Conservation (phyloP, 2,797 vertebrate species). For the Podargus strigoides region DNA sequence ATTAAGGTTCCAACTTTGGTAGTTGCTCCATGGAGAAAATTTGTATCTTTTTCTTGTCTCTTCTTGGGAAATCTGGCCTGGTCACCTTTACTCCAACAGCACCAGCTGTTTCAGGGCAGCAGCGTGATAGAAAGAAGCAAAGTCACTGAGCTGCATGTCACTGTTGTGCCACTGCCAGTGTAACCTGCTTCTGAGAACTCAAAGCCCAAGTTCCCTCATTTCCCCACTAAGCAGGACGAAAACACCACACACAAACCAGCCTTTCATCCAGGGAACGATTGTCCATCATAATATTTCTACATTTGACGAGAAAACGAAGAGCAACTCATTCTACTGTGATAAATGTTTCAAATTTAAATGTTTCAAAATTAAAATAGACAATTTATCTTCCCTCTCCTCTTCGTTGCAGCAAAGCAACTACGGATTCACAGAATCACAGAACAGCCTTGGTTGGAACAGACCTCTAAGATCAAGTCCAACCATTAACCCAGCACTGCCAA, state of each 20-base stretch:
- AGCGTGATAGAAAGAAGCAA: not conserved
- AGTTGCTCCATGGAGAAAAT: not conserved
- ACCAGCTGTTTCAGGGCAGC: not conserved
- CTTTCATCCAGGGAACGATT: not conserved
- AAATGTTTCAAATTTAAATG: not conserved
- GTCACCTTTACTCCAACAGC: not conserved
- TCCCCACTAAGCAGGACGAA: not conserved
- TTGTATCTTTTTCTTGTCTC: not conserved
- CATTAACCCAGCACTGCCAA: too few relatives aligned
- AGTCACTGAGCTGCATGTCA: not conserved
- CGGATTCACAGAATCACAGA: too few relatives aligned
- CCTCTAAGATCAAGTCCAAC: too few relatives aligned
- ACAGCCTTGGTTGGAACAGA: too few relatives aligned
- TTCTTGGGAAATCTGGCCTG: not conserved
- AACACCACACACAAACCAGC: not conserved
- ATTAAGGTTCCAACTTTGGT: not conserved
- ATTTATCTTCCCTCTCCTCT: not conserved
- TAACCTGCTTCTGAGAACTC: not conserved
- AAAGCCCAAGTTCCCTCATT: not conserved
- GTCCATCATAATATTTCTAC: not conserved
- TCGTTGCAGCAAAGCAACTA: not conserved
- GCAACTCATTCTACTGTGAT: not conserved
- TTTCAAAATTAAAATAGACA: not conserved
- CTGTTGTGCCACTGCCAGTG: not conserved
- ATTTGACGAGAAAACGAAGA: not conserved